Evolutionary conservation across 2,888 invertebrate genomes (phyloP).

Genomic region (Agrilus cyanescens): DNA sequence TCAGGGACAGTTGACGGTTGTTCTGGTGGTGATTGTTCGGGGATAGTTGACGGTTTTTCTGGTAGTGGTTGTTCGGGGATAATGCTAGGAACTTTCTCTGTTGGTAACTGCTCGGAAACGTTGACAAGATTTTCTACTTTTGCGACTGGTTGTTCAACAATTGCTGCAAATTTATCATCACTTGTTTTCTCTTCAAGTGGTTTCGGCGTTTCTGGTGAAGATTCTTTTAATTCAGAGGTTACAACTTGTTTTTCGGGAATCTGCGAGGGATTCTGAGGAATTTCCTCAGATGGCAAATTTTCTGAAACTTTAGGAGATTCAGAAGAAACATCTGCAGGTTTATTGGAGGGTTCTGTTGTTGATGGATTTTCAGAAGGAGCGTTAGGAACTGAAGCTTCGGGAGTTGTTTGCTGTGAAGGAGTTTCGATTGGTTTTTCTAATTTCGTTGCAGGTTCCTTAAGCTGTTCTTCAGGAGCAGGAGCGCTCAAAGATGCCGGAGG

Average conservation of each 20-base stretch:
- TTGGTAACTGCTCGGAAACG: too few species aligned
- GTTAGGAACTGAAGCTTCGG: slow-evolving; percentile 1
- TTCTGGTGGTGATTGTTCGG: too few species aligned
- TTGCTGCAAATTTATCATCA: neutral
- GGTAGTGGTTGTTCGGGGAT: too few species aligned
- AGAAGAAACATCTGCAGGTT: slow-evolving; percentile 4
- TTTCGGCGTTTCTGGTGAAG: neutral
- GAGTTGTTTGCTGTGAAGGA: neutral
- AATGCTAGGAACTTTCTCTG: too few species aligned
- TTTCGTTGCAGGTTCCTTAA: neutral
- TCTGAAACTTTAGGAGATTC: slow-evolving; percentile 2
- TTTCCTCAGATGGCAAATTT: neutral
- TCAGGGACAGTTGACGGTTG: too few species aligned
- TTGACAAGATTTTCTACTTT: too few species aligned
- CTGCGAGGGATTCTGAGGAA: neutral
- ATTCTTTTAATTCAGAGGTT: slow-evolving; percentile 1
- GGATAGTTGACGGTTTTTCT: too few species aligned
- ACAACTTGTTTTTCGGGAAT: neutral
- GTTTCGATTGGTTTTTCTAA: neutral
- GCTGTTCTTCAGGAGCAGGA: neutral
- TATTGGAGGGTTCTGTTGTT: slow-evolving; percentile 1
- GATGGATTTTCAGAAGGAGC: neutral
- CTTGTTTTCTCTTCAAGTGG: neutral
- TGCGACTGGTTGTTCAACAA: neutral
- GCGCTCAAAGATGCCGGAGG: neutral